phyloP scores from a whole-genome alignment of 2,888 invertebrate genomes.

The Ecdyonurus torrentis region DNA sequence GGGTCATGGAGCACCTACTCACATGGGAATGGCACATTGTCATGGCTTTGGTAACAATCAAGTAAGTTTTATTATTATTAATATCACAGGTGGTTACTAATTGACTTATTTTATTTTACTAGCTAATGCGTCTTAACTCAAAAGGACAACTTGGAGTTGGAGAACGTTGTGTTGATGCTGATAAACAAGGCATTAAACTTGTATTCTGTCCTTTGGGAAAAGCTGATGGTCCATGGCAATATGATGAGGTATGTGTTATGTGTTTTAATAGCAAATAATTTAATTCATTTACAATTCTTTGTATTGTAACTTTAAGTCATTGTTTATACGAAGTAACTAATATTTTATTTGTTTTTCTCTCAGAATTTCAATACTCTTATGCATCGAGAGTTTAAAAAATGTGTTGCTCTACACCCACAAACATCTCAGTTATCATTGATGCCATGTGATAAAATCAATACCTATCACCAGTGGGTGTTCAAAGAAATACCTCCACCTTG shows the following conservation, averaged over 20 bases:
- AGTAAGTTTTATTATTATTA: constrained; percentile 30
- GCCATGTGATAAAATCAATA: constrained; percentile 70
- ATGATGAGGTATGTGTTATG: constrained; percentile 54
- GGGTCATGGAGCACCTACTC: constrained; percentile 80
- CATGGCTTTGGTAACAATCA: constrained; percentile 92
- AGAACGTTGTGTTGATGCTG: constrained; percentile 88
- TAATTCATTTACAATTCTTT: constrained; percentile 6
- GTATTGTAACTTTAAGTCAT: not conserved
- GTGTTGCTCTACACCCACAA: constrained; percentile 69
- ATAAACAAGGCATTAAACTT: constrained; percentile 68
- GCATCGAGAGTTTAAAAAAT: constrained; percentile 62
- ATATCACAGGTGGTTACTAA: too few species aligned
- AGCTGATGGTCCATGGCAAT: constrained; percentile 91
- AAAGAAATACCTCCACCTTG: constrained; percentile 52
- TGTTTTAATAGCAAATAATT: too few species aligned
- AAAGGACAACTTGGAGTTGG: constrained; percentile 91
- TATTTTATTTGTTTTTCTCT: constrained; percentile 14
- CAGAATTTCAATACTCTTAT: constrained; percentile 46
- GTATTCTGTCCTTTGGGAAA: constrained; percentile 83
- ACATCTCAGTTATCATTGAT: constrained; percentile 58
- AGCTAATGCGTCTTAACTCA: constrained; percentile 79
- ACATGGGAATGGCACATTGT: constrained; percentile 80
- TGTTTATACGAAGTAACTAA: too few species aligned
- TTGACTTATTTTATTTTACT: constrained; percentile 20
- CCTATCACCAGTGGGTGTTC: constrained; percentile 79